Evolutionary conservation across 2,888 invertebrate species (phyloP).

Genomic region (Serrognathus titanus): DNA sequence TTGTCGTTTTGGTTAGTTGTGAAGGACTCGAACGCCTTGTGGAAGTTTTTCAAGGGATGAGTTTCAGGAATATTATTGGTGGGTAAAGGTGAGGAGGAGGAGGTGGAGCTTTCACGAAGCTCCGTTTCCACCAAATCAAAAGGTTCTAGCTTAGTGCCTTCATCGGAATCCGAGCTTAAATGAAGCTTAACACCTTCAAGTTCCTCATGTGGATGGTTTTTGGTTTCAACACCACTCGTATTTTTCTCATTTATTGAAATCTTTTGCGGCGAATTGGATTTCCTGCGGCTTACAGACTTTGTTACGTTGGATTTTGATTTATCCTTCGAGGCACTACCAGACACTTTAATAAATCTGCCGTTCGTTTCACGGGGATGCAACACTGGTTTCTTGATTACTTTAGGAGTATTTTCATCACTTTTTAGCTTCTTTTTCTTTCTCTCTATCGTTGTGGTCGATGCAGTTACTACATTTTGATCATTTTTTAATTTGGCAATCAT

Average conservation of each 20-base stretch:
- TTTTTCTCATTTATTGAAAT: neutral
- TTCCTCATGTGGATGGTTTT: neutral
- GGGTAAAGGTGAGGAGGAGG: slow-evolving; percentile 9
- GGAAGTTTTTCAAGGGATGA: slow-evolving; percentile 7
- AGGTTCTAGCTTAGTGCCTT: slow-evolving; percentile 15
- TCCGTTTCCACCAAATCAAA: slow-evolving; percentile 22
- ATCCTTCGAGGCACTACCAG: neutral
- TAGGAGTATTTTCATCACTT: neutral
- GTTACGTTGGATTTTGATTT: slow-evolving; percentile 12
- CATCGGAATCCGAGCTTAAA: slow-evolving; percentile 31
- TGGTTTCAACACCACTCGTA: neutral
- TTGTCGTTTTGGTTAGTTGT: neutral
- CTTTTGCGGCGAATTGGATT: slow-evolving; percentile 6
- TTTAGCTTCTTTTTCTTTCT: too few species aligned
- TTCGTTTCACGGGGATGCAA: neutral
- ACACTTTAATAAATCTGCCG: neutral
- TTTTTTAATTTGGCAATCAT: slow-evolving; percentile 29
- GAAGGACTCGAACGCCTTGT: slow-evolving; percentile 4
- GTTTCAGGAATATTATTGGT: neutral
- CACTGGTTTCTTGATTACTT: neutral
- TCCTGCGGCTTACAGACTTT: slow-evolving; percentile 4
- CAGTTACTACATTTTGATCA: neutral
- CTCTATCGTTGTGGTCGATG: too few species aligned
- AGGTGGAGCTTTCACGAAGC: slow-evolving; percentile 12
- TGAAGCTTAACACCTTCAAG: slow-evolving; percentile 22